phyloP scores from a whole-genome alignment of 2,888 invertebrate genomes.

The Phengaris arion region DNA sequence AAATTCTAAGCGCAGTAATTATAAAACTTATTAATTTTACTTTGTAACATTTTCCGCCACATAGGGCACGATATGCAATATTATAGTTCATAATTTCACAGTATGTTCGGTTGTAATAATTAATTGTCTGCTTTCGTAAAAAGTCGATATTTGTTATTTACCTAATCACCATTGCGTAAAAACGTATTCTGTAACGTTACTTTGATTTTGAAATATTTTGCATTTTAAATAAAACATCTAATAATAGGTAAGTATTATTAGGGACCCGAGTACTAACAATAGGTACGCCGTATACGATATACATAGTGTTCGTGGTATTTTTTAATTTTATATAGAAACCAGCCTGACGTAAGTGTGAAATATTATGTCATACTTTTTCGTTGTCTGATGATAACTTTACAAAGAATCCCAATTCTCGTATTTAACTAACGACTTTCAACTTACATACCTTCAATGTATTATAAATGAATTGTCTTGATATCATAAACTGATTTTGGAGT shows the following conservation, averaged over 20 bases:
- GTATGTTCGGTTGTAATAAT: background rate
- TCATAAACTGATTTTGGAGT: too few species aligned
- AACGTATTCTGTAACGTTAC: background rate
- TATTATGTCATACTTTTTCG: background rate
- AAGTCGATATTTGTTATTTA: conserved; percentile 16
- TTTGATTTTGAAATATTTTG: background rate
- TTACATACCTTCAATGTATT: too few species aligned
- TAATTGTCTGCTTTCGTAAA: conserved; percentile 14
- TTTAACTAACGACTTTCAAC: too few species aligned
- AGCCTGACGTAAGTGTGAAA: background rate
- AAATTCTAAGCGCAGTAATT: too few species aligned
- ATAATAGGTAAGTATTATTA: background rate
- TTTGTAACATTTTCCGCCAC: background rate
- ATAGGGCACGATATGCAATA: background rate
- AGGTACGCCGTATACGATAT: background rate
- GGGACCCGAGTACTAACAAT: too few species aligned
- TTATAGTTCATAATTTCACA: background rate
- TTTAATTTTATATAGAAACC: background rate
- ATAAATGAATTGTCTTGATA: too few species aligned
- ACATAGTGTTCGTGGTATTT: background rate
- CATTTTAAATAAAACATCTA: background rate
- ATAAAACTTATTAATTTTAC: background rate
- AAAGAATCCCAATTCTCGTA: background rate
- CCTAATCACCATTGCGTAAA: conserved; percentile 18
- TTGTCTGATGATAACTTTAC: background rate